These are phyloP conservation scores for Gadopsis marmoratus DNA, from an alignment of 2,797 vertebrate genomes.

Conservation along the genomic window DNA sequence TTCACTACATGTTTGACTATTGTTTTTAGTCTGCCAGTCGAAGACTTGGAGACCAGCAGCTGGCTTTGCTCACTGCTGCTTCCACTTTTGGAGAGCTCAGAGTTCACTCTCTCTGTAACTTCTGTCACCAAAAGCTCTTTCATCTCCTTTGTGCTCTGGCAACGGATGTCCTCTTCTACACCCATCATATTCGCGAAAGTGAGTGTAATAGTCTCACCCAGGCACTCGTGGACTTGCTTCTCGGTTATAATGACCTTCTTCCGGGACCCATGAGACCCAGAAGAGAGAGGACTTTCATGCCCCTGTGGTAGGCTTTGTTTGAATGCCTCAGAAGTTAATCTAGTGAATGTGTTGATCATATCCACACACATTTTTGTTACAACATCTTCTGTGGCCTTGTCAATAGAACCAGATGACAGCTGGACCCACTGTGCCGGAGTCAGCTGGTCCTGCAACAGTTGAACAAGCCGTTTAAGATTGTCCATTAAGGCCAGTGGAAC, in stretches of 20 bases:
- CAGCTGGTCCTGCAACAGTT: not conserved
- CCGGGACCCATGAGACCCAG: too few relatives aligned
- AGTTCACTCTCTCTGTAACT: not conserved
- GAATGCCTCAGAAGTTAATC: not conserved
- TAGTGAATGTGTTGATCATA: not conserved
- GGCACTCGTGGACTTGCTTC: not conserved
- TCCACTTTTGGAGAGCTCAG: not conserved
- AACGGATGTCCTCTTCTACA: not conserved
- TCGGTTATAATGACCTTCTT: not conserved
- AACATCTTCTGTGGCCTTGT: not conserved
- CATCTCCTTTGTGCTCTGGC: not conserved
- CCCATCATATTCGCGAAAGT: too few relatives aligned
- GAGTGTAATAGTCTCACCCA: too few relatives aligned
- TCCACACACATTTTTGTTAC: not conserved
- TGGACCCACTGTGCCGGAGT: not conserved
- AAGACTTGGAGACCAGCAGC: not conserved
- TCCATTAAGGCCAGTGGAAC: not conserved
- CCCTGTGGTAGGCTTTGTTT: not conserved
- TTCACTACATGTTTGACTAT: not conserved
- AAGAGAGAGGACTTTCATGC: too few relatives aligned
- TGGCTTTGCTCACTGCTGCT: not conserved
- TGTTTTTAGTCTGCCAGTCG: not conserved
- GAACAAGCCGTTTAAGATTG: not conserved
- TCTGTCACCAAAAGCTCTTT: not conserved
- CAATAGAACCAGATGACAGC: not conserved